phyloP scores from a whole-genome alignment of 1,140 invertebrate genomes.

The Acromyrmex heyeri region DNA sequence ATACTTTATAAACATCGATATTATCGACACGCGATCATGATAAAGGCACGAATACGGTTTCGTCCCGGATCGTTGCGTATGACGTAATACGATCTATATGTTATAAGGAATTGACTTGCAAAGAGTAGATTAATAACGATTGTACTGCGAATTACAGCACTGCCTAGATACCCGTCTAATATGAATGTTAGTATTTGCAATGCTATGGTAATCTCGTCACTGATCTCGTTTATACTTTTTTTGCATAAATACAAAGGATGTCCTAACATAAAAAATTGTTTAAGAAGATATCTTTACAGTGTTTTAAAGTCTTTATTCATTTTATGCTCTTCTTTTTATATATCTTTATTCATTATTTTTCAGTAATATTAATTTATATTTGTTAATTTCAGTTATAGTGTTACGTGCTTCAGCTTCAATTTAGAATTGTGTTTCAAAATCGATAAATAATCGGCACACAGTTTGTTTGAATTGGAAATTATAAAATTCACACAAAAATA shows the following conservation, averaged over 20 bases:
- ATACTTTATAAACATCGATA: conserved; percentile 63
- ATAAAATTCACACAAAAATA: too few species aligned
- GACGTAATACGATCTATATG: conserved; percentile 23
- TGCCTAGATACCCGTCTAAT: neutral
- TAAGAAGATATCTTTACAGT: too few species aligned
- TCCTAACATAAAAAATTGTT: neutral
- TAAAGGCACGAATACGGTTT: conserved; percentile 49
- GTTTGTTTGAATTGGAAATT: too few species aligned
- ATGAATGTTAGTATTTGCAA: neutral
- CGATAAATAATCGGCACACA: too few species aligned
- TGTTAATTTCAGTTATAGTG: too few species aligned
- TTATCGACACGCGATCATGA: conserved; percentile 53
- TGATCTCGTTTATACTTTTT: neutral
- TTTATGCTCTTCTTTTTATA: too few species aligned
- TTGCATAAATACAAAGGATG: neutral
- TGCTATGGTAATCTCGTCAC: neutral
- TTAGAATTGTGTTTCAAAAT: too few species aligned
- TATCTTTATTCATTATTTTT: too few species aligned
- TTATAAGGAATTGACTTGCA: conserved; percentile 26
- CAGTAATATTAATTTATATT: too few species aligned
- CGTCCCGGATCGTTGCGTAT: conserved; percentile 57
- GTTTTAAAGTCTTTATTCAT: too few species aligned
- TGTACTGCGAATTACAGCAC: neutral
- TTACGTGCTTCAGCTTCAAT: too few species aligned
- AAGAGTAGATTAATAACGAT: conserved; percentile 37